Conservation (phyloP, 2,113 vertebrate genomes). For the Ciconia stormi region DNA sequence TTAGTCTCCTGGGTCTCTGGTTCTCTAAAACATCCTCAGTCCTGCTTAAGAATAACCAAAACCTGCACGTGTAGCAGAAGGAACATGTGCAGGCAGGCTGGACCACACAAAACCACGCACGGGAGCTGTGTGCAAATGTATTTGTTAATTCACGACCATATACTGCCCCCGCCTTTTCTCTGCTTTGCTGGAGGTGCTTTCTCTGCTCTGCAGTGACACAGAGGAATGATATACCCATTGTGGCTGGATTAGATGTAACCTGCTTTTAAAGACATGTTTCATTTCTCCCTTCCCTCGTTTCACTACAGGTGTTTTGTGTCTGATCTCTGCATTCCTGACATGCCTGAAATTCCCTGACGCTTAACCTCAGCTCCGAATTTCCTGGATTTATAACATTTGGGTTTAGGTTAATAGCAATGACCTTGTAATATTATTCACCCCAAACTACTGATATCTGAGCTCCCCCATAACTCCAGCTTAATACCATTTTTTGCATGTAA, state of each 20-base stretch:
- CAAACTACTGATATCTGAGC: not conserved
- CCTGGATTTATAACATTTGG: slow-evolving; percentile 15
- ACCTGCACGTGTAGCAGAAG: not conserved
- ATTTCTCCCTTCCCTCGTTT: not conserved
- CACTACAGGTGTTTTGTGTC: slow-evolving; percentile 43
- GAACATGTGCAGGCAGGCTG: not conserved
- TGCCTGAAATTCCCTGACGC: slow-evolving; percentile 20
- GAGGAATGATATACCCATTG: fast-evolving
- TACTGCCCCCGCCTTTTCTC: not conserved
- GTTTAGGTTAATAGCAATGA: not conserved
- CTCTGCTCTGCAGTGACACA: not conserved
- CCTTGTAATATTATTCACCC: not conserved
- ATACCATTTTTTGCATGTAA: not conserved
- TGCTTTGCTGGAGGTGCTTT: not conserved
- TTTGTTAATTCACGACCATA: not conserved
- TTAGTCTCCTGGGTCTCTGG: not conserved
- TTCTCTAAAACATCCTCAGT: not conserved
- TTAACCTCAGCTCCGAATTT: not conserved
- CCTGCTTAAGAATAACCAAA: not conserved
- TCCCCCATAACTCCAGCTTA: not conserved
- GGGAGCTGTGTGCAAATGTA: not conserved
- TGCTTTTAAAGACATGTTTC: not conserved
- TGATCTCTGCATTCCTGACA: slow-evolving; percentile 29
- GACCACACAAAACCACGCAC: fast-evolving
- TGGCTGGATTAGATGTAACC: not conserved